phyloP scores from a whole-genome alignment of 1,140 invertebrate species.

The Magallana ariakensis region DNA sequence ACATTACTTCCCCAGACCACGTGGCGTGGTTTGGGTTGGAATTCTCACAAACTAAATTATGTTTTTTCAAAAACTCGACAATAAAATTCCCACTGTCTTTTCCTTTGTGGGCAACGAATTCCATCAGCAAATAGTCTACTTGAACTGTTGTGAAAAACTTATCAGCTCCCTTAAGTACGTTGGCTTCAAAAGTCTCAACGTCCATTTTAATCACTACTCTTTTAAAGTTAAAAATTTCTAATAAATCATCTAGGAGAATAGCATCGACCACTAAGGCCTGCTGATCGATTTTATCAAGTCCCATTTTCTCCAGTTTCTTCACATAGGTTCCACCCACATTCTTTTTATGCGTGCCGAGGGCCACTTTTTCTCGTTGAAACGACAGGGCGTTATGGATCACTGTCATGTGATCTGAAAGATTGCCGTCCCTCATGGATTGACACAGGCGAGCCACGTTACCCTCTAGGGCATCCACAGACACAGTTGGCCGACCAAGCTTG shows the following conservation, averaged over 20 bases:
- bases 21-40: conserved; percentile 2
- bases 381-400: conserved; percentile 68
- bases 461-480: conserved; percentile 69
- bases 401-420: conserved; percentile 58
- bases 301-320: conserved; percentile 45
- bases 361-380: conserved; percentile 59
- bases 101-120: conserved; percentile 51
- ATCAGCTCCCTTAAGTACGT: conserved; percentile 49
- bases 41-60: conserved; percentile 47
- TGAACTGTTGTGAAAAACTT: conserved; percentile 51
- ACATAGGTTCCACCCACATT: conserved; percentile 69
- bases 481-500: conserved; percentile 63
- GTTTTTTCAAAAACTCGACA: conserved; percentile 50
- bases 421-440: conserved; percentile 54
- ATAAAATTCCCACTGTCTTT: conserved; percentile 45
- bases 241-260: conserved; percentile 53
- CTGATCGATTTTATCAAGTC: neutral
- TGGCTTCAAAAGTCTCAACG: conserved; percentile 82
- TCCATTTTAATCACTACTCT: conserved; percentile 60
- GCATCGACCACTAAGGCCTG: neutral
- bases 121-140: conserved; percentile 56
- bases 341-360: conserved; percentile 55
- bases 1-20: conserved; percentile 35
- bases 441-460: conserved; percentile 65
- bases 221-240: conserved; percentile 51